Percentiles rank a stretch among this genome's conserved stretches.
Evolutionary conservation across 2,113 vertebrate species (phyloP).

Genomic region (Pleuronectes platessa): DNA sequence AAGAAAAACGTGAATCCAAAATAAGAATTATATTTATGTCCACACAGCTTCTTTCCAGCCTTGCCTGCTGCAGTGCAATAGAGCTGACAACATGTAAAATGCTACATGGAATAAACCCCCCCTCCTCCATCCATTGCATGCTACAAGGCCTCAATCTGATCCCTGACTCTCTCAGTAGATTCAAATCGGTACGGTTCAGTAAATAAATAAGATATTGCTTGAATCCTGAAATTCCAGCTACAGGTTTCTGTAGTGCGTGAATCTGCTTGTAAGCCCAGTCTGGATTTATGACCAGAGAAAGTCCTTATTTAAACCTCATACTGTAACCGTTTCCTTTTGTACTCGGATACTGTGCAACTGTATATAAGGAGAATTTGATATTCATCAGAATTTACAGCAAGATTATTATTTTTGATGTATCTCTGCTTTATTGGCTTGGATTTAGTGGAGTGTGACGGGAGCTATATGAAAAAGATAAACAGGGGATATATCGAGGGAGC

Average conservation of each 20-base stretch:
- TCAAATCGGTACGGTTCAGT: slow-evolving; percentile 58
- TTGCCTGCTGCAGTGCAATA: slow-evolving; percentile 47
- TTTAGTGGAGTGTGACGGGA: slow-evolving; percentile 30
- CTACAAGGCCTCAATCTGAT: slow-evolving; percentile 49
- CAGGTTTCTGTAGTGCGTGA: slow-evolving; percentile 46
- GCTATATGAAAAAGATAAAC: slow-evolving; percentile 13
- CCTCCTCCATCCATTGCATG: slow-evolving; percentile 56
- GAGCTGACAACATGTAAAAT: slow-evolving; percentile 63
- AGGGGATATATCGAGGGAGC: slow-evolving; percentile 24
- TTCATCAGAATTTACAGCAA: slow-evolving; percentile 73
- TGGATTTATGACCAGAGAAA: slow-evolving; percentile 26
- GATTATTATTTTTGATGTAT: slow-evolving; percentile 55
- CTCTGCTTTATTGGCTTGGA: slow-evolving; percentile 61
- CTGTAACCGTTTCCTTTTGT: slow-evolving; percentile 60
- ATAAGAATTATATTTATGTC: slow-evolving; percentile 1
- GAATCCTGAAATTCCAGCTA: slow-evolving; percentile 49
- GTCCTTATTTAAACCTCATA: slow-evolving; percentile 60
- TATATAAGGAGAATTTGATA: slow-evolving; percentile 71
- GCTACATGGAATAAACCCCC: slow-evolving; percentile 34
- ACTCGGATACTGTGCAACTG: slow-evolving; percentile 70
- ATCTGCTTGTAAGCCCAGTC: slow-evolving; percentile 37
- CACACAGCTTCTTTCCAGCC: background rate
- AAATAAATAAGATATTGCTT: slow-evolving; percentile 43
- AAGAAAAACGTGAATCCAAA: slow-evolving; percentile 14
- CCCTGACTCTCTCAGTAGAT: slow-evolving; percentile 34